Evolutionary conservation across 2,797 vertebrate genomes (phyloP), one percentile per base, ranked within the genome.

Genomic region (Catamblyrhynchus diadema): DNA sequence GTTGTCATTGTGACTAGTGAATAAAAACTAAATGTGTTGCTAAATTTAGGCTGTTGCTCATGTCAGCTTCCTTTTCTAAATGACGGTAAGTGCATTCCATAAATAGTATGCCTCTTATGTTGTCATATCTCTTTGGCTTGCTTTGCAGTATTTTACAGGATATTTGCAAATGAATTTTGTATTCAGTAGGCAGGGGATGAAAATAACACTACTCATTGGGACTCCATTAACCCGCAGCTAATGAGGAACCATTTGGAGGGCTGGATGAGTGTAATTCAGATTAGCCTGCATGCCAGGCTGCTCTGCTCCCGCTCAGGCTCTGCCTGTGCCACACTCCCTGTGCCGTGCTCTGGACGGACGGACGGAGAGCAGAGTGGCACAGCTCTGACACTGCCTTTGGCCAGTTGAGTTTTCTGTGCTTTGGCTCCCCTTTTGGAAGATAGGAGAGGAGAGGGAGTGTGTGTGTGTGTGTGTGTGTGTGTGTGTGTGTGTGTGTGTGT

Each of bases 121-220:
- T 95, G 94, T 96, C 95, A 96, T 97, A 96, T 96, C 95, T 96
- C 94, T 96, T 97, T 94, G 95, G 95, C 95, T 95, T 94, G 96
- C 95, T 97, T 96, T 97, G 96, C 94, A 95, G 95, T 96, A 97
- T 97, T 96, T 97, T 95, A 95, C 91, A 96, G 95, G 93, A 94
- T 96, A 96, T 96, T 97, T 97, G 96, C 95, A 96, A 96, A 97
- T 96, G 95, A 96, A 94, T 96, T 96, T 96, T 94, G 88, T 86
- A 93, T 96, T 96, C 95, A 94, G 95, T 90, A 96, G 87, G 95
- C 95, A 96, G 78, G 78, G 93, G 93, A 94, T 95, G 96, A 97
- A 97, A 97, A 97, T 96, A 96, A 96, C 94, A 69, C 94, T 94
- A 88, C 91, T 96, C 94, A 67, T 92, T 94, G 94, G 95, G 91